Base-by-base conservation (phyloP, 2,113 vertebrate species). In the Geothlypis trichas region DNA sequence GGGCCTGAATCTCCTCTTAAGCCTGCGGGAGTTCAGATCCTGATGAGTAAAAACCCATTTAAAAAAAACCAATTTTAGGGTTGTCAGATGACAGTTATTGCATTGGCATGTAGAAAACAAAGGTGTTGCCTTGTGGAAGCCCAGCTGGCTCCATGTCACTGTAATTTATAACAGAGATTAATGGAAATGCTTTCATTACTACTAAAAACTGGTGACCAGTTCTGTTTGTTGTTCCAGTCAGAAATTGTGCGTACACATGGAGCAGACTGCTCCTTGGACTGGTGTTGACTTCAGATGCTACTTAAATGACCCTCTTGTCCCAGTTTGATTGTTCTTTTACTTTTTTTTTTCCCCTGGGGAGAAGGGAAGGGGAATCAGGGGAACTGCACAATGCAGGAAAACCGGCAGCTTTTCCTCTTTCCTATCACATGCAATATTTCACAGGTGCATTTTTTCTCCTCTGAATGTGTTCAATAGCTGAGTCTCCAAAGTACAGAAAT, bases 231-330 rank as follows among this genome's bases (percentile, higher is more conserved):
- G 42, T 75, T 90, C 62, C 61, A 54, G 61, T 4, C 11, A 18
- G 57, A 42, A 7, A 10, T 8, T 31, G 21, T 35, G 16, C 51
- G 30, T 31, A 42, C 71, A 37, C n/a, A 33, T 0, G 1, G 18
- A 62, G 47, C 37, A 88, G 46, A 35, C 24, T 67, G n/a, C 44
- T 83, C 35, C 35, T 68, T 30, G 42, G 14, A 22, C 10, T 49
- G 46, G 11, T 67, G 42, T 30, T 94, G 71, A 67, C 39, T 88
- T 79, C 42, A 59, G 42, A 51, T 44, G 54, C 28, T 59, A 10
- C 26, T 75, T 71, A 49, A n/a, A 30, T 49, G 37, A 52, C 10
- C 4, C 9, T 67, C 52, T 72, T 46, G 7, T 31, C 35, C 4
- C 19, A 41, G 26, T 58, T 58, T 59, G 31, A 37, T 63, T 84